Conservation (phyloP, 2,113 vertebrate genomes). For the Symphodus melops region DNA sequence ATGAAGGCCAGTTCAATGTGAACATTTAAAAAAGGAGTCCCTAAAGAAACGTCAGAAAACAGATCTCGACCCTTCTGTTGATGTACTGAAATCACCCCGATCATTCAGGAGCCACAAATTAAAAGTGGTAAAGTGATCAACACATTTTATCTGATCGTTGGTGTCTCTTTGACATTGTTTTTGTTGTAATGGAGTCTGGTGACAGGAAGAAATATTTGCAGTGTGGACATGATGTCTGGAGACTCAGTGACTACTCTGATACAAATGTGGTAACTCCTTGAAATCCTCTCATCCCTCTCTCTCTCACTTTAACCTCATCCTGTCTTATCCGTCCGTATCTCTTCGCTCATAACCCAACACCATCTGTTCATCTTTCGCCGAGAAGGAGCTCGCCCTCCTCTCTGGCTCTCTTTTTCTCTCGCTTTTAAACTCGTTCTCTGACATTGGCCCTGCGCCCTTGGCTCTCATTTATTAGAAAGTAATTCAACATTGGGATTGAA, state of each 20-base stretch:
- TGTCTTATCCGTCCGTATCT: slow-evolving; percentile 23
- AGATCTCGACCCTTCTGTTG: too few species aligned
- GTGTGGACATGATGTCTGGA: neutral
- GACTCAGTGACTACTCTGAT: neutral
- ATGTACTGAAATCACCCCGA: too few species aligned
- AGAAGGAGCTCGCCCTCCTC: slow-evolving; percentile 50
- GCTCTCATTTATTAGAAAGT: slow-evolving; percentile 23
- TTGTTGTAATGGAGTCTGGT: too few species aligned
- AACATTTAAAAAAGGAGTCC: too few species aligned
- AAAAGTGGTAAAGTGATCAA: too few species aligned
- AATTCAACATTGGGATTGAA: neutral
- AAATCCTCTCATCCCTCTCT: slow-evolving; percentile 10
- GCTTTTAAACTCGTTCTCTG: slow-evolving; percentile 34
- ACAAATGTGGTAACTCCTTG: neutral
- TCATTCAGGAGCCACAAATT: too few species aligned
- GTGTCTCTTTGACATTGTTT: too few species aligned
- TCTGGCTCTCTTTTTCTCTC: slow-evolving; percentile 26
- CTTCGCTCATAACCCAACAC: slow-evolving; percentile 20
- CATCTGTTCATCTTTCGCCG: slow-evolving; percentile 69
- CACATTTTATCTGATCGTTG: too few species aligned
- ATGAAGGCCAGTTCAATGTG: too few species aligned
- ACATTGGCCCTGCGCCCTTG: slow-evolving; percentile 19
- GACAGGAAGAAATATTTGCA: too few species aligned
- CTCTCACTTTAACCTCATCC: slow-evolving; percentile 11
- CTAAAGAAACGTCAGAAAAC: too few species aligned